Evolutionary conservation across 2,888 invertebrate species (phyloP).

Genomic region (Ennomos fuscantarius): DNA sequence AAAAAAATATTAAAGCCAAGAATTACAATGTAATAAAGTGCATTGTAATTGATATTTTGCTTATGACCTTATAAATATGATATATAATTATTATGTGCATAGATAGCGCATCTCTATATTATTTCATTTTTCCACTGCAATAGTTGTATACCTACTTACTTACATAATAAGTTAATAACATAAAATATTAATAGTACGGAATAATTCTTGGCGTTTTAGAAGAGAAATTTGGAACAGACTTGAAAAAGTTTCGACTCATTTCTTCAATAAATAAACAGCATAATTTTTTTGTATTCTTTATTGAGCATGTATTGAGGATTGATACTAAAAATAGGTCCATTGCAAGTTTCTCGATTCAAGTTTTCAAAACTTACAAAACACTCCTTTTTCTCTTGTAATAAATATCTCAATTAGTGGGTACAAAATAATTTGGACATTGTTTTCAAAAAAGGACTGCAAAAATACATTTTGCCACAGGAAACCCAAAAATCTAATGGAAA

Average conservation of each 20-base stretch:
- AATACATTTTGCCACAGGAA: constrained; percentile 1
- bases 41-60: too few relatives aligned
- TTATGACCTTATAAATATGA: too few relatives aligned
- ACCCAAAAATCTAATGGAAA: not conserved
- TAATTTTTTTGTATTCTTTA: too few relatives aligned
- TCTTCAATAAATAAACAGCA: too few relatives aligned
- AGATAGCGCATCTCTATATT: too few relatives aligned
- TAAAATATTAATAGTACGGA: not conserved
- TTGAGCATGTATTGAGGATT: too few relatives aligned
- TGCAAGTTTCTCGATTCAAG: constrained; percentile 4
- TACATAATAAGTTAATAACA: too few relatives aligned
- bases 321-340: not conserved
- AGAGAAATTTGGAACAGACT: constrained; percentile 21
- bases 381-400: constrained; percentile 7
- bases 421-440: too few relatives aligned
- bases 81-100: too few relatives aligned
- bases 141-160: too few relatives aligned
- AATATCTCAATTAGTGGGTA: constrained; percentile 1
- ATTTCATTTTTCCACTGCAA: too few relatives aligned
- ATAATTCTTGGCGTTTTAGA: constrained; percentile 18
- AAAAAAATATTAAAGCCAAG: constrained; percentile 9
- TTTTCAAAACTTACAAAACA: constrained; percentile 4
- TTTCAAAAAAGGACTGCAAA: not conserved
- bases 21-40: not conserved
- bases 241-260: too few relatives aligned